Evolutionary conservation across 2,888 invertebrate genomes (phyloP).

Genomic region (Seira ritae): DNA sequence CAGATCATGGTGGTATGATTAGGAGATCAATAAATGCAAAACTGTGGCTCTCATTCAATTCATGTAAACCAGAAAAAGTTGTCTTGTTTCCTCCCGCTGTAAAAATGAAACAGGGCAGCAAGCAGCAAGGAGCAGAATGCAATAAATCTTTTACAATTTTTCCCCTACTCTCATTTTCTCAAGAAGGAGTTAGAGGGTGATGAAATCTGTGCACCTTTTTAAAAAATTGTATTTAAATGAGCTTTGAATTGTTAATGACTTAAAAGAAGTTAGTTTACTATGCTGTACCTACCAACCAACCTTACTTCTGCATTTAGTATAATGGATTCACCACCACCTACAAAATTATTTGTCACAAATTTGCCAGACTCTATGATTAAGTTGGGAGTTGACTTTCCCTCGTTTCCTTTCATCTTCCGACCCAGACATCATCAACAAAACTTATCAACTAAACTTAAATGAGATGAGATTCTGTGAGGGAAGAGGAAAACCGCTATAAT

Average conservation of each 20-base stretch:
- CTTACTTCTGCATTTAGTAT: slow-evolving; percentile 11
- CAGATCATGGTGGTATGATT: slow-evolving; percentile 43
- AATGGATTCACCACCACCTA: no score
- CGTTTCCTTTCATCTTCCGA: no score
- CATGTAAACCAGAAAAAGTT: slow-evolving; percentile 2
- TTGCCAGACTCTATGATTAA: slow-evolving; percentile 31
- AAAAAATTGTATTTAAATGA: slow-evolving; percentile 25
- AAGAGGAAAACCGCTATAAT: no score
- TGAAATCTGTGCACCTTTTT: slow-evolving; percentile 41
- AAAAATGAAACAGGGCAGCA: no score
- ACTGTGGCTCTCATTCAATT: slow-evolving; percentile 18
- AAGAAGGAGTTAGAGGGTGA: slow-evolving; percentile 45
- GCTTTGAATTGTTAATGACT: slow-evolving; percentile 40
- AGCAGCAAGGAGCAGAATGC: background rate
- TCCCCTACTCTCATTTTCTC: background rate
- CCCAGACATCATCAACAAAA: no score
- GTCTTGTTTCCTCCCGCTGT: no score
- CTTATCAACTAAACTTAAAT: no score
- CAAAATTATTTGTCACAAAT: slow-evolving; percentile 53
- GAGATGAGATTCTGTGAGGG: no score
- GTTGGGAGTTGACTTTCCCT: no score
- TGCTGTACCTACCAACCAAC: background rate
- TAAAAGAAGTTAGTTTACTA: no score
- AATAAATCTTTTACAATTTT: slow-evolving; percentile 56
- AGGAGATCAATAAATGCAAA: slow-evolving; percentile 51